phyloP scores from a whole-genome alignment of 2,113 vertebrate species.

The Andinoacara biseriatus region DNA sequence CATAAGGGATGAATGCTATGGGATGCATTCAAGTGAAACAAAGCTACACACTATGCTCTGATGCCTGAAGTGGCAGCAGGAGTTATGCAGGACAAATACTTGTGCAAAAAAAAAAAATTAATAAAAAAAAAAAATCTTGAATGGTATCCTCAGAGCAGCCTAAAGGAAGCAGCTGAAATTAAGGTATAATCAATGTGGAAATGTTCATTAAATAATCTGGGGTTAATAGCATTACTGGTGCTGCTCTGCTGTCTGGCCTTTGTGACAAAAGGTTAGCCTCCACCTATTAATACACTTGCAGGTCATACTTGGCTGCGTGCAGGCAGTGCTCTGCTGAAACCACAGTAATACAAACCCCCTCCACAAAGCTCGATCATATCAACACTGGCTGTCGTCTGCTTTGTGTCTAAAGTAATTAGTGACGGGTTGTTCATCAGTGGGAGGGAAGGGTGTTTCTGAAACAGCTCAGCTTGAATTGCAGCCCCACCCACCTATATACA shows the following conservation, averaged over 20 bases:
- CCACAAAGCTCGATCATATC: background rate
- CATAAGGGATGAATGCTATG: no score
- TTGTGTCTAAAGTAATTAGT: conserved; percentile 45
- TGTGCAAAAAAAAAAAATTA: background rate
- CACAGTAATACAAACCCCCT: background rate
- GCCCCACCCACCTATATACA: background rate
- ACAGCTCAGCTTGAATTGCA: background rate
- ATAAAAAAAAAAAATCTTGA: background rate
- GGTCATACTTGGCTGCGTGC: background rate
- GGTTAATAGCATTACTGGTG: conserved; percentile 49
- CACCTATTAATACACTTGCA: conserved; percentile 27
- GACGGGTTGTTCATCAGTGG: conserved; percentile 33
- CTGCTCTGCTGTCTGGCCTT: conserved; percentile 12
- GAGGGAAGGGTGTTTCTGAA: conserved; percentile 24
- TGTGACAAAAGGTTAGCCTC: conserved; percentile 40
- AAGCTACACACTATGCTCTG: background rate
- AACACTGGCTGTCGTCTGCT: background rate
- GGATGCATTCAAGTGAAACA: background rate
- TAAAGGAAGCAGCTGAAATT: background rate
- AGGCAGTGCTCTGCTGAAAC: background rate
- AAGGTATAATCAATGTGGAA: conserved; percentile 39
- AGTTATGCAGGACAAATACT: background rate
- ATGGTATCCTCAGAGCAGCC: conserved; percentile 1
- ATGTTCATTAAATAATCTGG: conserved; percentile 41
- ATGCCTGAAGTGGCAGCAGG: conserved; percentile 3